Conservation (phyloP, 2,113 vertebrate species). For the Rostratula benghalensis region DNA sequence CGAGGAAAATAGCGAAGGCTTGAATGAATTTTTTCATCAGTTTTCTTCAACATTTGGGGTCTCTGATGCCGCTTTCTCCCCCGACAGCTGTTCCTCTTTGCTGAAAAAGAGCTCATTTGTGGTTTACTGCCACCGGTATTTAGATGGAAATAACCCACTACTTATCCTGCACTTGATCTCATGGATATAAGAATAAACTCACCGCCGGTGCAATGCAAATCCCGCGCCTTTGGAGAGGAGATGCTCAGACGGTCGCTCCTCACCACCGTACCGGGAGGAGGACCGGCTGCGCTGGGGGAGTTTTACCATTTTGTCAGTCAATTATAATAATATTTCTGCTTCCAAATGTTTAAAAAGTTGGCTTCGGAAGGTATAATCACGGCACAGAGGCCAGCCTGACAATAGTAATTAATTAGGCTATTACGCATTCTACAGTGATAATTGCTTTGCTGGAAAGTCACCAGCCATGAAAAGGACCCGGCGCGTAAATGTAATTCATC, state of each 20-base stretch:
- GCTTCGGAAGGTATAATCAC: slow-evolving; percentile 89
- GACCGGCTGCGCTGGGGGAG: slow-evolving; percentile 17
- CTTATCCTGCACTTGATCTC: slow-evolving; percentile 45
- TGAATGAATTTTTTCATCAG: slow-evolving; percentile 51
- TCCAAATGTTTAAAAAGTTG: slow-evolving; percentile 83
- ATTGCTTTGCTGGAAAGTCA: slow-evolving; percentile 99
- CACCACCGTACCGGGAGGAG: neutral
- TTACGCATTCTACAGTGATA: slow-evolving; percentile 99
- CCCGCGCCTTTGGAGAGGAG: slow-evolving; percentile 4
- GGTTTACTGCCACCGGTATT: slow-evolving; percentile 50
- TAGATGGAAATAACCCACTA: slow-evolving; percentile 66
- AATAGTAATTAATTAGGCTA: slow-evolving; percentile 99
- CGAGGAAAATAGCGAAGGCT: neutral
- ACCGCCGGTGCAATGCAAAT: slow-evolving; percentile 1
- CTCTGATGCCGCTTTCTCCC: slow-evolving; percentile 54
- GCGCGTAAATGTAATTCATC: slow-evolving; percentile 89
- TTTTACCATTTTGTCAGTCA: slow-evolving; percentile 75
- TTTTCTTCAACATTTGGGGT: slow-evolving; percentile 60
- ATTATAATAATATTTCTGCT: slow-evolving; percentile 83
- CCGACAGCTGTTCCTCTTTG: slow-evolving; percentile 46
- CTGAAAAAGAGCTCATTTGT: slow-evolving; percentile 56
- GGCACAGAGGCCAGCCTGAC: slow-evolving; percentile 94
- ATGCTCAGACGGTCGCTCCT: neutral
- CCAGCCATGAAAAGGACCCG: slow-evolving; percentile 89
- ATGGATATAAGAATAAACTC: slow-evolving; percentile 32